Base-by-base conservation (phyloP, 2,113 vertebrate species). In the Oryzias javanicus region DNA sequence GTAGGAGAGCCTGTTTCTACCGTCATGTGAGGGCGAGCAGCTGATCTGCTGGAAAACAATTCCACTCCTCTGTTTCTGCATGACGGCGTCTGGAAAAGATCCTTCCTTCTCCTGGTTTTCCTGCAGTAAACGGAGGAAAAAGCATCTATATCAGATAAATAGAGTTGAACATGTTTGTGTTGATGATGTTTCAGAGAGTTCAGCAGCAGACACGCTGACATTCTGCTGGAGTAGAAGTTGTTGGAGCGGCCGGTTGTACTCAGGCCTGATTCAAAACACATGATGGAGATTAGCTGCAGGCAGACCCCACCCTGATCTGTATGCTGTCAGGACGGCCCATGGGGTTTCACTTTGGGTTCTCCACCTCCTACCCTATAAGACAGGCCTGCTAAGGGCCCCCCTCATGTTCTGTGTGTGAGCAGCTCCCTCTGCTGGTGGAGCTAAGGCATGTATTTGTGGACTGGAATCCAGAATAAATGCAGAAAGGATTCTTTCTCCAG, bases 1-100 rank as follows among this genome's bases (percentile, higher is more conserved):
- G 97, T 98, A 88, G 83, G 62, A 35, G 6, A n/a, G 44, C 44
- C 42, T 4, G 17, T 44, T 17, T 17, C 15, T 16, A 44, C 15
- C 14, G 10, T 13, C 35, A 12, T 35, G 35, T 35, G 35, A 35
- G 35, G 12, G 35, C 10, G 35, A 35, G 35, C 10, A 12, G 35
- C 35, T 35, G 35, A 35, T 35, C 35, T 12, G 8, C 8, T 35
- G 35, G 35, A 35, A 27, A 27, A 6, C 25, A 27, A 35, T 35
- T 35, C 35, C 8, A 18, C 16, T 47, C 12, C 19, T 10, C 6
- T 19, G n/a, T 12, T 47, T 35, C 35, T 35, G 35, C 35, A 0
- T 12, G 35, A 35, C 35, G 10, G 25, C 10, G 3, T 35, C 10
- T 35, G 35, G 35, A 12, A 12, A 35, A 35, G 8, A 35, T 12